Evolutionary conservation across 2,888 invertebrate genomes (phyloP).

Genomic region (Cataglyphis altisquamis): DNA sequence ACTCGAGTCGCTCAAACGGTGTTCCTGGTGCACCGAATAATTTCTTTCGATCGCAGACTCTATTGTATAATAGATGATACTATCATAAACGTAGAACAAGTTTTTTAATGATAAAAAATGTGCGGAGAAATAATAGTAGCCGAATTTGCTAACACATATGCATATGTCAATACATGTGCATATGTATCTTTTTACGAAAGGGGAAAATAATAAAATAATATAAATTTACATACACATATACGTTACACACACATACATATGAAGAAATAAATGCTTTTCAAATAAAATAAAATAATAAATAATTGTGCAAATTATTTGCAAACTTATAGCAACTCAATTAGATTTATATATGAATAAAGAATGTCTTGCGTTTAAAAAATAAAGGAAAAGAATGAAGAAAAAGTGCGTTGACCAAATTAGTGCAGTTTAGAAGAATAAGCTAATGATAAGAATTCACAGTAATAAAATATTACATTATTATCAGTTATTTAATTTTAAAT

Average conservation of each 20-base stretch:
- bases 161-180: background rate
- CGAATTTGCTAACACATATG: background rate
- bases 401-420: background rate
- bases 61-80: background rate
- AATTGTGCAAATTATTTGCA: conserved; percentile 14
- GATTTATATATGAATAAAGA: conserved; percentile 9
- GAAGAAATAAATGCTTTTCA: background rate
- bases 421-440: background rate
- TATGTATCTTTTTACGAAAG: background rate
- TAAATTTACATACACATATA: background rate
- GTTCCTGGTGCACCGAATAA: background rate
- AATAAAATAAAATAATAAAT: background rate
- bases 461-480: background rate
- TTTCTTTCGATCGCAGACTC: conserved; percentile 17
- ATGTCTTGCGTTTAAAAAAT: background rate
- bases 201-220: background rate
- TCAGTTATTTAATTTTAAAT: background rate
- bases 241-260: background rate
- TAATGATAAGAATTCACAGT: background rate
- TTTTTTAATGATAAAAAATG: background rate
- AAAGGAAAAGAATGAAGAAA: background rate
- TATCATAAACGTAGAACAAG: background rate
- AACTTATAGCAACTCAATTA: conserved; percentile 2
- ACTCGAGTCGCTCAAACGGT: conserved; percentile 8
- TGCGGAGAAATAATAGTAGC: background rate